phyloP scores from a whole-genome alignment of 2,113 vertebrate species.

The Antennarius striatus region DNA sequence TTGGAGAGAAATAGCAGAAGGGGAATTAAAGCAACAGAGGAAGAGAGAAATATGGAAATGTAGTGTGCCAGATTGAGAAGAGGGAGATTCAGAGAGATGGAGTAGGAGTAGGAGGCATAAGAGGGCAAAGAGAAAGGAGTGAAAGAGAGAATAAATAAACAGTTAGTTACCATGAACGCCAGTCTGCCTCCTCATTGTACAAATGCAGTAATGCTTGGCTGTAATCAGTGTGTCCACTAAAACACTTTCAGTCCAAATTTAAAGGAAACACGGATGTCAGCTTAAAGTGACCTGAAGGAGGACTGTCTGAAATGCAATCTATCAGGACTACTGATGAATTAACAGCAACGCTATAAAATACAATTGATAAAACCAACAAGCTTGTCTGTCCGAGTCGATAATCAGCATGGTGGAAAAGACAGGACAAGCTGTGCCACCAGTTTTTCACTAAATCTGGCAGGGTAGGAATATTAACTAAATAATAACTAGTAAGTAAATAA shows the following conservation, averaged over 20 bases:
- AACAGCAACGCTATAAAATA: too few relatives aligned
- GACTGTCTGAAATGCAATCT: background rate
- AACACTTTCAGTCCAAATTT: constrained; percentile 14
- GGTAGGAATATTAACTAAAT: too few relatives aligned
- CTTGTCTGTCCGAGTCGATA: too few relatives aligned
- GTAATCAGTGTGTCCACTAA: constrained; percentile 2
- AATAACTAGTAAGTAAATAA: too few relatives aligned
- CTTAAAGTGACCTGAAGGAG: background rate
- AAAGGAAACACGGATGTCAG: background rate
- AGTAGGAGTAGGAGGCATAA: constrained; percentile 66
- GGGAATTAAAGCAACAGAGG: constrained; percentile 37
- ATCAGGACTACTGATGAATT: background rate
- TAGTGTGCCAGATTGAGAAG: constrained; percentile 61
- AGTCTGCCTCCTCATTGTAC: constrained; percentile 16
- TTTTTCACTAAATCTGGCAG: too few relatives aligned
- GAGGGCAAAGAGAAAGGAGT: constrained; percentile 63
- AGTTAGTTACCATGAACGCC: constrained; percentile 40
- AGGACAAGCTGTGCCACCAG: too few relatives aligned
- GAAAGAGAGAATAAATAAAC: constrained; percentile 44
- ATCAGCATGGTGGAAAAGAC: too few relatives aligned
- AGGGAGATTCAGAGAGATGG: constrained; percentile 59
- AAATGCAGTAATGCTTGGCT: constrained; percentile 18
- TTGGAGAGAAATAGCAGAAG: constrained; percentile 19
- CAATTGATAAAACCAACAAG: too few relatives aligned
- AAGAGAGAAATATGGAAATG: constrained; percentile 70